Conservation (phyloP, 2,113 vertebrate genomes). For the Leptosomus discolor region DNA sequence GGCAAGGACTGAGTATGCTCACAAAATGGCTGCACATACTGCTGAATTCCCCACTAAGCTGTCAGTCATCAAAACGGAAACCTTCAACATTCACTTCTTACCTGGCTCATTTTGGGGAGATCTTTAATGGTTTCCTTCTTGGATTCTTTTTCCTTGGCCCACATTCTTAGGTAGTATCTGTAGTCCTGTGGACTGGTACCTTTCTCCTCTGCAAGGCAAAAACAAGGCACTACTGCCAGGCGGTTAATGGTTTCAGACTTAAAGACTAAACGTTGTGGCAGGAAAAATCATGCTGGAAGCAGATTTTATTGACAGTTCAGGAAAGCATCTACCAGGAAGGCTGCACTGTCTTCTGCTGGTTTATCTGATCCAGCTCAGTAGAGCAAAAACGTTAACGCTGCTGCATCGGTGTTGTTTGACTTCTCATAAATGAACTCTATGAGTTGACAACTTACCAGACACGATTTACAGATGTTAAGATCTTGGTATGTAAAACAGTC, state of each 20-base stretch:
- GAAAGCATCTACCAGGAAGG: not conserved
- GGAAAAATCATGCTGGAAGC: not conserved
- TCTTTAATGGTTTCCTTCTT: slow-evolving; percentile 94
- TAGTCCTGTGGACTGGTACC: slow-evolving; percentile 85
- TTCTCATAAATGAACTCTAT: not conserved
- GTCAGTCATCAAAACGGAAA: not conserved
- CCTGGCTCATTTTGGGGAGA: slow-evolving; percentile 97
- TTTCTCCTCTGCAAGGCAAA: slow-evolving; percentile 80
- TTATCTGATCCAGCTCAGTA: not conserved
- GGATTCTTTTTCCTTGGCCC: slow-evolving; percentile 91
- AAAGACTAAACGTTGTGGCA: not conserved
- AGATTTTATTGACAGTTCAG: not conserved
- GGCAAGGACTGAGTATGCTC: not conserved
- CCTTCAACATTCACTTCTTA: slow-evolving; percentile 52
- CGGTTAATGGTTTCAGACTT: not conserved
- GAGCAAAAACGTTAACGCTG: not conserved
- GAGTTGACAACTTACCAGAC: not conserved
- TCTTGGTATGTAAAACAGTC: not conserved
- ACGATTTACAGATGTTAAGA: not conserved
- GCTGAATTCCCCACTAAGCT: not conserved
- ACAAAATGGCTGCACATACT: not conserved
- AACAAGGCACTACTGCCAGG: not conserved
- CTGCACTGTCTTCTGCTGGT: not conserved
- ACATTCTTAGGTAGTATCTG: slow-evolving; percentile 91
- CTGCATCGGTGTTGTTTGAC: not conserved